Evolutionary conservation across 2,888 invertebrate species (phyloP).

Genomic region (Callinectes sapidus): DNA sequence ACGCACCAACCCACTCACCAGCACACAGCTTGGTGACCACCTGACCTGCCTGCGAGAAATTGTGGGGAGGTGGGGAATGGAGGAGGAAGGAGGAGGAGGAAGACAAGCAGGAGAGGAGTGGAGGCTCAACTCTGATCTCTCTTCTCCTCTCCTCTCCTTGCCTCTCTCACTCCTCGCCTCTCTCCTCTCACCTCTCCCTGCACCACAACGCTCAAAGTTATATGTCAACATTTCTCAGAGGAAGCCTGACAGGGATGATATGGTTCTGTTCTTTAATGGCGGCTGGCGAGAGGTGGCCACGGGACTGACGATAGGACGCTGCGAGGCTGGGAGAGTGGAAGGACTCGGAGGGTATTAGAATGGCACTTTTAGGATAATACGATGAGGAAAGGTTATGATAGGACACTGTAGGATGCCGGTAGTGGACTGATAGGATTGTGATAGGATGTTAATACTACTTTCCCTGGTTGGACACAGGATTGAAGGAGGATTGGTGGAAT

Average conservation of each 20-base stretch:
- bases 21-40: not conserved
- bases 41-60: not conserved
- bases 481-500: too few relatives aligned
- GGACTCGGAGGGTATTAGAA: too few relatives aligned
- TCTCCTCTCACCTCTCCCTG: not conserved
- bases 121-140: not conserved
- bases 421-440: too few relatives aligned
- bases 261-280: slow-evolving; percentile 3
- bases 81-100: not conserved
- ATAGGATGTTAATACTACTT: too few relatives aligned
- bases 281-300: not conserved
- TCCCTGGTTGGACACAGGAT: too few relatives aligned
- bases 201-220: slow-evolving; percentile 6
- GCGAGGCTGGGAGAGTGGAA: too few relatives aligned
- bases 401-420: too few relatives aligned
- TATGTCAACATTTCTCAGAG: slow-evolving; percentile 34
- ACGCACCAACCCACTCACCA: not conserved
- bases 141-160: too few relatives aligned
- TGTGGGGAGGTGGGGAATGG: not conserved
- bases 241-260: slow-evolving; percentile 24
- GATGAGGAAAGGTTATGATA: too few relatives aligned
- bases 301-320: not conserved
- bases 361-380: too few relatives aligned
- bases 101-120: not conserved
- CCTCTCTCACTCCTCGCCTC: too few relatives aligned